Evolutionary conservation across 2,113 vertebrate genomes (phyloP).

Genomic region (Lepisosteus oculatus): DNA sequence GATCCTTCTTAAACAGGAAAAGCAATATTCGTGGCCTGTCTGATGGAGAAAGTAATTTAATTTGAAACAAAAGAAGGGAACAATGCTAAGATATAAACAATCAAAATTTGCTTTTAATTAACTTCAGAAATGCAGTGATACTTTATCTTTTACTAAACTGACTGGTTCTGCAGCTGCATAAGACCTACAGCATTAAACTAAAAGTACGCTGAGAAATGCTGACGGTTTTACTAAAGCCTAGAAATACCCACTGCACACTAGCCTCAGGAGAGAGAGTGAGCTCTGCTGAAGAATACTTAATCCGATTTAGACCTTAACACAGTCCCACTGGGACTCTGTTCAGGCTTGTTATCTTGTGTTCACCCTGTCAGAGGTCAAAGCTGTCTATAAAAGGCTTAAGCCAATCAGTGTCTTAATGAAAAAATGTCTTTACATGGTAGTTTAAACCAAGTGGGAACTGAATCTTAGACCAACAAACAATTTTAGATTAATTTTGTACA

Average conservation of each 20-base stretch:
- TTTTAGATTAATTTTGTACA: slow-evolving; percentile 22
- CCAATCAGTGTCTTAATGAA: slow-evolving; percentile 34
- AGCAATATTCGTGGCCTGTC: not conserved
- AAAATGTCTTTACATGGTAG: slow-evolving; percentile 26
- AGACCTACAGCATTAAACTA: slow-evolving; percentile 2
- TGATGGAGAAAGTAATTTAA: slow-evolving; percentile 1
- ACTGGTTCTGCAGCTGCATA: not conserved
- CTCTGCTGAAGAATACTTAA: slow-evolving; percentile 43
- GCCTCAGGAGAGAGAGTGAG: slow-evolving; percentile 31
- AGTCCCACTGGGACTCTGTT: slow-evolving; percentile 45
- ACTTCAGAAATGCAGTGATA: not conserved
- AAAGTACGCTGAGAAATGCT: not conserved
- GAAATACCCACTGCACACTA: slow-evolving; percentile 1
- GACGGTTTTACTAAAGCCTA: not conserved
- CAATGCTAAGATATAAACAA: slow-evolving; percentile 4
- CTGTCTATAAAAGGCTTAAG: slow-evolving; percentile 41
- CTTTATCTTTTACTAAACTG: slow-evolving; percentile 2
- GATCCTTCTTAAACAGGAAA: slow-evolving; percentile 5
- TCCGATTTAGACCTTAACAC: slow-evolving; percentile 46
- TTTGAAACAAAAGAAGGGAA: slow-evolving; percentile 1
- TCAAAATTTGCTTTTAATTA: slow-evolving; percentile 15
- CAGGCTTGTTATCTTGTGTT: slow-evolving; percentile 43
- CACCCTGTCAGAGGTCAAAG: slow-evolving; percentile 56
- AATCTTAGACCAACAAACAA: slow-evolving; percentile 13
- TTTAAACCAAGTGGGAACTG: slow-evolving; percentile 26